Base-by-base conservation (phyloP, 2,888 invertebrate genomes). In the Trachelus stipa region DNA sequence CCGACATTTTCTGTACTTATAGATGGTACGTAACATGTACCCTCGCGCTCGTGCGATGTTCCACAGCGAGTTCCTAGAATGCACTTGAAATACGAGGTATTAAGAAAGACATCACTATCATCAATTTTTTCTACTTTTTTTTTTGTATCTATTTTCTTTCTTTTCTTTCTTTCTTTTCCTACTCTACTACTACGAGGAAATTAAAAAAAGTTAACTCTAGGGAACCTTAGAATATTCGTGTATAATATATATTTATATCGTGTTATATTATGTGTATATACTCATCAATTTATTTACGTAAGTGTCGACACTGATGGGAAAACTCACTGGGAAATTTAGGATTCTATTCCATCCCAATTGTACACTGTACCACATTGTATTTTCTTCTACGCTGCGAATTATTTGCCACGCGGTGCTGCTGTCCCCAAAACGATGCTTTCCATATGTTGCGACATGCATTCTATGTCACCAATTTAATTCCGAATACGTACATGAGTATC, bases 1-100 rank as follows among this genome's bases (percentile, higher is more conserved):
- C 88, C 90, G 89, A 88, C 89, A 88, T 90, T 90, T 90, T 90
- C 90, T 90, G 90, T 90, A 90, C 90, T 90, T 90, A 90, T 90
- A 90, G 90, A 90, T 90, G 90, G 89, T 90, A 90, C 90, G 90
- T 90, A 87, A 88, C 89, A 89, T 90, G 89, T 89, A 90, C 89
- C 89, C 90, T 89, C 89, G 89, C 89, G 89, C 89, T 89, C 89
- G 90, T 90, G 89, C 90, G 90, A 90, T 88, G 90, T 90, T 89
- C 90, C 89, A 88, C 90, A 90, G 89, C 90, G 89, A 90, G 89
- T 90, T 89, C 90, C 90, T 90, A 89, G 90, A 90, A 89, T 89
- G 90, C 90, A 90, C 90, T 90, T 88, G 90, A 90, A 86, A 89
- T 87, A 90, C 88, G 90, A 90, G 90, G 90, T 90, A 90, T 89